Base-by-base conservation (phyloP, 2,113 vertebrate species). In the Mustela nigripes region DNA sequence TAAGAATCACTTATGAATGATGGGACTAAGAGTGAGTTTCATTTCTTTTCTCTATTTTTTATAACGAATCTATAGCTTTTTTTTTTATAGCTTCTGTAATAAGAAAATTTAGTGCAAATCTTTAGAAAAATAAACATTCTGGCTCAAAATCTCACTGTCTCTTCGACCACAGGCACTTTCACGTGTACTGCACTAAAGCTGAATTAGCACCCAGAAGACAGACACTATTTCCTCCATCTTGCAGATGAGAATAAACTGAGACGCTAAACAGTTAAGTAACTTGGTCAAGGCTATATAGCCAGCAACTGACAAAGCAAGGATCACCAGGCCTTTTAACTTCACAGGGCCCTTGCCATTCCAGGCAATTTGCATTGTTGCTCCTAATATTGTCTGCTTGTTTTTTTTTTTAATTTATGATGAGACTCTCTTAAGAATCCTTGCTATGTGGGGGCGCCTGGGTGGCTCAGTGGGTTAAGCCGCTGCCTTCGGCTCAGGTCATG, bases 51-150 rank as follows among this genome's bases (percentile, higher is more conserved):
- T 74, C 15, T 63, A 33, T 42, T 79, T 97, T 95, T 62, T 62
- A 96, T 60, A 84, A 91, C 71, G 24, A 81, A 81, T 81, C 39
- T 95, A 14, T 58, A 95, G 85, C 31, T 95, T 96, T 26, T 24
- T 58, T 58, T 58, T 8, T 19, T 7, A 12, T 56, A 95, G 85
- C n/a, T 95, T 96, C 85, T 79, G 14, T 45, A 93, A 11, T 67
- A 96, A 94, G 31, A 82, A 92, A 91, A 53, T 26, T 45, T 79
- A 58, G 42, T 15, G 8, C 4, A 89, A 83, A 42, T 88, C 67
- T 97, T 96, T 50, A 91, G 71, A 69, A 79, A 93, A 96, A 96
- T 14, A 74, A 88, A 50, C 22, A 60, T 73, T 84, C 80, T 84
- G 39, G 65, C 60, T 97, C 53, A 82, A 90, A 53, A 78, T 62